These are phyloP conservation scores for Pangasianodon hypophthalmus DNA, from an alignment of 2,113 vertebrate species.

Conservation along the genomic window DNA sequence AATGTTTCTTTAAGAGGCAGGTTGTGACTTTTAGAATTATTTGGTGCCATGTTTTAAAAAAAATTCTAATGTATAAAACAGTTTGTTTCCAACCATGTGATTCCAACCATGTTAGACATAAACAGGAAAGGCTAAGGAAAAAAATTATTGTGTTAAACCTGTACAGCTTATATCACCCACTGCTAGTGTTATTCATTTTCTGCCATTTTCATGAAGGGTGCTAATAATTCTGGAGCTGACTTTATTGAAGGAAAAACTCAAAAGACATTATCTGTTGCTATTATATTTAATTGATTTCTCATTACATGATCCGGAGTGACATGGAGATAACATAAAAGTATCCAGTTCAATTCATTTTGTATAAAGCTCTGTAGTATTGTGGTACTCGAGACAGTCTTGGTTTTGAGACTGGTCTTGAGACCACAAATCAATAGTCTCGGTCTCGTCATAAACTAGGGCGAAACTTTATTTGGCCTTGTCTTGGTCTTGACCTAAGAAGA, in stretches of 20 bases:
- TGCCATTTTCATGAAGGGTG: neutral
- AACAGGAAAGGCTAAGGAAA: neutral
- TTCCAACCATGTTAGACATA: neutral
- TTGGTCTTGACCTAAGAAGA: too few species aligned
- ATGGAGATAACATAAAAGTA: neutral
- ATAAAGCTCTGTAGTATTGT: neutral
- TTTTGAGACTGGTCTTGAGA: neutral
- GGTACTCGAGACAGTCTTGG: neutral
- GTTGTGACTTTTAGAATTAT: neutral
- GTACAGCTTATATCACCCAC: neutral
- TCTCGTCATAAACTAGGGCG: too few species aligned
- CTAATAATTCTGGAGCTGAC: neutral
- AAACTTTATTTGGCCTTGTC: too few species aligned
- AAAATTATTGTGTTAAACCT: neutral
- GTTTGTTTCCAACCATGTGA: neutral
- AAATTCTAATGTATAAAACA: neutral
- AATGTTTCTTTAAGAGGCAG: neutral
- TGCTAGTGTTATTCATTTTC: neutral
- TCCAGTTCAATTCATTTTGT: neutral
- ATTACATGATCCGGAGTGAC: neutral
- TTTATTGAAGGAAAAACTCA: neutral
- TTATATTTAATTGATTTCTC: neutral
- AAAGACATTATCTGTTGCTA: neutral
- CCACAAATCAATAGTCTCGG: neutral
- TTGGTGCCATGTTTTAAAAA: neutral